Conservation (phyloP, 92 coral and sea anemone genomes). For the Paramuricea clavata region DNA sequence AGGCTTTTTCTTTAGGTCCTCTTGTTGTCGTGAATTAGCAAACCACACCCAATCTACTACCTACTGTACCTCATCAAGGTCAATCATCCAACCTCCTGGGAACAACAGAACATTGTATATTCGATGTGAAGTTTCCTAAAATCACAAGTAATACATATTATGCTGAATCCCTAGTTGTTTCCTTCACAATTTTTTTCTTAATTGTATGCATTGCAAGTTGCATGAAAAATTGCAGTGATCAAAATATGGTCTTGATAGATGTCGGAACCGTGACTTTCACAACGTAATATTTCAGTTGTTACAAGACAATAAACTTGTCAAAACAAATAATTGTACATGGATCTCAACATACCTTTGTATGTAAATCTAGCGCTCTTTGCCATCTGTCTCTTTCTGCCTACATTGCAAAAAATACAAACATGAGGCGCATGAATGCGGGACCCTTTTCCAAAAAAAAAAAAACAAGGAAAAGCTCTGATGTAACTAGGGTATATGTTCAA, state of each 20-base stretch:
- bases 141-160: neutral
- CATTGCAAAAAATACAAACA: neutral
- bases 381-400: slow-evolving; percentile 95
- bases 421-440: no score
- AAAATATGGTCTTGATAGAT: no score
- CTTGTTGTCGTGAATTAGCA: no score
- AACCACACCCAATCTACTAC: neutral
- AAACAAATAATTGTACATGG: neutral
- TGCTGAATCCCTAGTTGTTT: no score
- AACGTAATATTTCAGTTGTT: neutral
- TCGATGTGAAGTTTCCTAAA: slow-evolving; percentile 84
- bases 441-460: no score
- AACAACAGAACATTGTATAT: slow-evolving; percentile 92
- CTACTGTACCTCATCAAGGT: slow-evolving; percentile 62
- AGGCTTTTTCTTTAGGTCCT: no score
- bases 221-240: no score
- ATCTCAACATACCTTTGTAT: slow-evolving; percentile 76
- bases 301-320: neutral
- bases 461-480: neutral
- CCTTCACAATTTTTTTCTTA: no score
- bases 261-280: neutral
- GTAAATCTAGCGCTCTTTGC: slow-evolving; percentile 91
- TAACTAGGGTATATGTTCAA: no score
- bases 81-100: slow-evolving; percentile 99
- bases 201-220: no score